phyloP scores from a whole-genome alignment of 2,113 vertebrate genomes.

The Pogona vitticeps region DNA sequence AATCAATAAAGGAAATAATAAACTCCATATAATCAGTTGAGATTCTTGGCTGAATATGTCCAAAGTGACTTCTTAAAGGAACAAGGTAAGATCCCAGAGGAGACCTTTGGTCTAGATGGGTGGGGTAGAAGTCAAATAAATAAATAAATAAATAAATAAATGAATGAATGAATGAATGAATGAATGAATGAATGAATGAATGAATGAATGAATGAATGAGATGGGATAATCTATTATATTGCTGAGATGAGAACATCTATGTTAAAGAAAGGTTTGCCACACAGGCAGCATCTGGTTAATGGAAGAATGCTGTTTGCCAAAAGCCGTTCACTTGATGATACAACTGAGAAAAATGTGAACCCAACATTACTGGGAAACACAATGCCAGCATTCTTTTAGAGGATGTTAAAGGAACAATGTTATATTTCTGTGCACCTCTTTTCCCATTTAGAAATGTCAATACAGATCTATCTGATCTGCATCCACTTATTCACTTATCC shows the following conservation, averaged over 20 bases:
- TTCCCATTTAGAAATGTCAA: neutral
- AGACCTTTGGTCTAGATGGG: no score
- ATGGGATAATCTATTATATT: neutral
- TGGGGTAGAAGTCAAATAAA: no score
- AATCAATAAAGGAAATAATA: no score
- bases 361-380: neutral
- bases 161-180: no score
- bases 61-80: neutral
- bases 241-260: neutral
- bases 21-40: no score
- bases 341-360: neutral
- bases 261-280: neutral
- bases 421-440: neutral
- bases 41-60: neutral
- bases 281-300: neutral
- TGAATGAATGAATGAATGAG: no score
- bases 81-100: neutral
- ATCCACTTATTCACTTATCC: no score
- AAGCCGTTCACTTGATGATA: neutral
- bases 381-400: neutral
- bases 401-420: neutral
- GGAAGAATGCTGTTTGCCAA: neutral
- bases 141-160: no score
- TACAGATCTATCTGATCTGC: no score
- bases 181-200: no score